Conservation (phyloP, 2,113 vertebrate genomes). For the Pitta sordida region DNA sequence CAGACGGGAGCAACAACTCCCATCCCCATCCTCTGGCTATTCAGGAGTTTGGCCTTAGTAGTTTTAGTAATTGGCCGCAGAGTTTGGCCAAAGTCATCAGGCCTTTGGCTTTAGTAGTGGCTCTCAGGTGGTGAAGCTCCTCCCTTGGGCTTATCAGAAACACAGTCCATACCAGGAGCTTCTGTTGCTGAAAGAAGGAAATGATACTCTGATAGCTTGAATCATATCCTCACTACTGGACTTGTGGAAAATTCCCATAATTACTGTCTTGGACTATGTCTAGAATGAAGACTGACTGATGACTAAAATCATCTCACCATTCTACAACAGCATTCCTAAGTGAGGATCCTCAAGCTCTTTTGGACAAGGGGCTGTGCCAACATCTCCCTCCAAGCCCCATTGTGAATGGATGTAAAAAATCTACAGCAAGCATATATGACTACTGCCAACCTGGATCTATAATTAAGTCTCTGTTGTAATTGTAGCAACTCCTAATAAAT, state of each 20-base stretch:
- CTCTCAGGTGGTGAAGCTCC: not conserved
- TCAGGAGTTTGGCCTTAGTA: not conserved
- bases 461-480: not conserved
- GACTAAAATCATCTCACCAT: not conserved
- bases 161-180: not conserved
- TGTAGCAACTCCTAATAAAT: not conserved
- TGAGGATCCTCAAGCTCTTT: not conserved
- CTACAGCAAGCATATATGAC: not conserved
- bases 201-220: not conserved
- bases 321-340: not conserved
- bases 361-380: not conserved
- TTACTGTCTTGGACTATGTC: no score
- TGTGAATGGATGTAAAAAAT: not conserved
- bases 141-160: no score
- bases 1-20: not conserved
- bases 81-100: no score
- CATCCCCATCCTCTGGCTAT: rapidly evolving
- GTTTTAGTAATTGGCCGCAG: no score
- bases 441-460: not conserved
- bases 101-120: not conserved
- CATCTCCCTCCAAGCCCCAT: not conserved
- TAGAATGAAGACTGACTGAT: not conserved
- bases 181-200: not conserved
- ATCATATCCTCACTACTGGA: not conserved
- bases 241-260: not conserved